These are phyloP conservation scores for Ptychadena robeensis DNA, from an alignment of 2,797 vertebrate species.

Conservation along the genomic window DNA sequence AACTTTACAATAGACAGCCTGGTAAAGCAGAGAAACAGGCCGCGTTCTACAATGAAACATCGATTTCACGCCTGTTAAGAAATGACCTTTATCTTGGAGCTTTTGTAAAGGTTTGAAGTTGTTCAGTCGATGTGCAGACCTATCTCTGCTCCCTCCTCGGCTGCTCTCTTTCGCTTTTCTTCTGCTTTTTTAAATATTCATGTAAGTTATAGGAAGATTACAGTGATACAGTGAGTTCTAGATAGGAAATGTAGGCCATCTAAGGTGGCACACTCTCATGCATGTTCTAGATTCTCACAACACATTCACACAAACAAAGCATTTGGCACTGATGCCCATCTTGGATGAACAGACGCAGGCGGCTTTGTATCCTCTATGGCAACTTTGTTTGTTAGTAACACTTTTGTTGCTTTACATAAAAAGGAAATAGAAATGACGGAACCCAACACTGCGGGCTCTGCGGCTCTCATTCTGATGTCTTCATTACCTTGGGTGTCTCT, in stretches of 20 bases:
- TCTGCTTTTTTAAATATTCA: slow-evolving; percentile 32
- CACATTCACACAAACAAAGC: slow-evolving; percentile 4
- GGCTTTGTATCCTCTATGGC: background rate
- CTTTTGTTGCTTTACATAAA: background rate
- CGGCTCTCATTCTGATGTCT: no score
- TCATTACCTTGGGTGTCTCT: no score
- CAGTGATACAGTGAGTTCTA: background rate
- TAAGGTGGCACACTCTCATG: background rate
- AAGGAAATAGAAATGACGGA: no score
- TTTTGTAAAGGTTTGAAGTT: slow-evolving; percentile 15
- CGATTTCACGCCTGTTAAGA: slow-evolving; percentile 27
- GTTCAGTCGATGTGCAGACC: background rate
- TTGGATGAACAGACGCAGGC: background rate
- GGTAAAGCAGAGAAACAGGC: slow-evolving; percentile 9
- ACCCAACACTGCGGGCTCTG: no score
- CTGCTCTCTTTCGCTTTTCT: background rate
- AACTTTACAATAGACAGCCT: slow-evolving; percentile 14
- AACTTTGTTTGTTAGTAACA: background rate
- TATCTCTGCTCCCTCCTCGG: background rate
- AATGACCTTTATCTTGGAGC: slow-evolving; percentile 26
- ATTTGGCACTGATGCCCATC: background rate
- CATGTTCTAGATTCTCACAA: background rate
- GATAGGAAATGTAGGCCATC: background rate
- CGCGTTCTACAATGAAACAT: slow-evolving; percentile 11
- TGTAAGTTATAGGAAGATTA: slow-evolving; percentile 2